Evolutionary conservation across 2,797 vertebrate genomes (phyloP).

Genomic region (Holocentrus rufus): DNA sequence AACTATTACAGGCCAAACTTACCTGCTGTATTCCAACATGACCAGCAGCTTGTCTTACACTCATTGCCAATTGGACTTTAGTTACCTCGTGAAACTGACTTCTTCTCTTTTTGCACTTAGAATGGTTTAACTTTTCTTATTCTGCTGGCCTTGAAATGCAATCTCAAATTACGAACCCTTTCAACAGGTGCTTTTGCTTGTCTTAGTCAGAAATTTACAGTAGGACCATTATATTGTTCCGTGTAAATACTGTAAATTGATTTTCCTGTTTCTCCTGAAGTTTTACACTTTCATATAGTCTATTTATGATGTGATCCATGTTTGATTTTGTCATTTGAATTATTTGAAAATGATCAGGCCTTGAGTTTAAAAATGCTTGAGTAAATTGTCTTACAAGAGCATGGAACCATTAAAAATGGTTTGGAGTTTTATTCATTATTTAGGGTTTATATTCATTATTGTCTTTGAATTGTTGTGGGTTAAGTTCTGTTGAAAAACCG

Average conservation of each 20-base stretch:
- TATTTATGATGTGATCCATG: slow-evolving; percentile 8
- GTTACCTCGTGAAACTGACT: neutral
- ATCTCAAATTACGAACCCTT: slow-evolving; percentile 18
- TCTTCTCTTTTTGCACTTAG: slow-evolving; percentile 5
- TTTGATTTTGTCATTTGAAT: slow-evolving; percentile 39
- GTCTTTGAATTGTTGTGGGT: neutral
- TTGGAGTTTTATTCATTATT: neutral
- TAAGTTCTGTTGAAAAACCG: slow-evolving; percentile 4
- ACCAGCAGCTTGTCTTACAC: neutral
- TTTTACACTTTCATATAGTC: neutral
- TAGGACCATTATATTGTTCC: slow-evolving; percentile 18
- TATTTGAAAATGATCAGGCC: neutral
- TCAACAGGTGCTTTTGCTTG: slow-evolving; percentile 2
- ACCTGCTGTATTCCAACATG: slow-evolving; percentile 8
- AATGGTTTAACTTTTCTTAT: slow-evolving; percentile 6
- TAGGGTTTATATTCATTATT: neutral
- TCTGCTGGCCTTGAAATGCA: slow-evolving; percentile 42
- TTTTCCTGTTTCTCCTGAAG: slow-evolving; percentile 19
- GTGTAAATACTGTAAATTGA: slow-evolving; percentile 11
- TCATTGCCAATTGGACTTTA: slow-evolving; percentile 11
- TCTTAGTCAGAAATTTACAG: neutral
- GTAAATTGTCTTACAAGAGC: neutral
- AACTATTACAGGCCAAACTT: neutral
- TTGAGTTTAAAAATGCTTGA: slow-evolving; percentile 4
- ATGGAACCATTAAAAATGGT: neutral